phyloP scores from a whole-genome alignment of 2,113 vertebrate genomes.

The Hemiprocne comata region DNA sequence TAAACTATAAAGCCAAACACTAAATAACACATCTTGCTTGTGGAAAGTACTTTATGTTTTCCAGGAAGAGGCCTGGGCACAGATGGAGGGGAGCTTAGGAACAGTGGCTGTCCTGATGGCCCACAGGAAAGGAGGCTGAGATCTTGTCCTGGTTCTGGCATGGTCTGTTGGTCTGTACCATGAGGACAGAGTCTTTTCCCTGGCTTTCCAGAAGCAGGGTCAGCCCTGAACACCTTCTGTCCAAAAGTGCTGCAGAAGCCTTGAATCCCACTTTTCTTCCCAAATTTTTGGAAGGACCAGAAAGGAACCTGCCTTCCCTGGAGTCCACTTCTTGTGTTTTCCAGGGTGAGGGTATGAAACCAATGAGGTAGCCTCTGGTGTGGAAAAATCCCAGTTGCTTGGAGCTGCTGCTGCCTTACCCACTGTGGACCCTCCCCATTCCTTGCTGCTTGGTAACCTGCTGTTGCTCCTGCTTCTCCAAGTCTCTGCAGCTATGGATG shows the following conservation, averaged over 20 bases:
- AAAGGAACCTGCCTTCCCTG: background rate
- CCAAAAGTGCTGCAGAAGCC: background rate
- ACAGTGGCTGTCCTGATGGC: background rate
- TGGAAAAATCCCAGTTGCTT: background rate
- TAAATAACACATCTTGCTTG: background rate
- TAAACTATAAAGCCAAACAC: background rate
- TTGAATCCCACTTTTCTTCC: background rate
- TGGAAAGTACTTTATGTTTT: background rate
- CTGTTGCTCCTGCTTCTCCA: background rate
- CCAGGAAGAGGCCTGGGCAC: background rate
- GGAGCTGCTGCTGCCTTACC: background rate
- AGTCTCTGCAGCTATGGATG: background rate
- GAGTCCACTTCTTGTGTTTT: background rate
- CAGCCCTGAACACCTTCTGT: background rate
- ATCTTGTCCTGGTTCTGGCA: background rate
- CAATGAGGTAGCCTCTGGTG: too few species aligned
- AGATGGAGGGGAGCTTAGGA: background rate
- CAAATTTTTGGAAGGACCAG: background rate
- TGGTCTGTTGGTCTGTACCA: background rate
- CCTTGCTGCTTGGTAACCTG: background rate
- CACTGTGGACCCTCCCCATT: accelerated
- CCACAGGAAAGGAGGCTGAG: background rate
- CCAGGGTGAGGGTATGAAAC: background rate
- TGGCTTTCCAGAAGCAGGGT: background rate
- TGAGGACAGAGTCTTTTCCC: background rate